Evolutionary conservation across 2,797 vertebrate species (phyloP).

Genomic region (Phataginus tricuspis): DNA sequence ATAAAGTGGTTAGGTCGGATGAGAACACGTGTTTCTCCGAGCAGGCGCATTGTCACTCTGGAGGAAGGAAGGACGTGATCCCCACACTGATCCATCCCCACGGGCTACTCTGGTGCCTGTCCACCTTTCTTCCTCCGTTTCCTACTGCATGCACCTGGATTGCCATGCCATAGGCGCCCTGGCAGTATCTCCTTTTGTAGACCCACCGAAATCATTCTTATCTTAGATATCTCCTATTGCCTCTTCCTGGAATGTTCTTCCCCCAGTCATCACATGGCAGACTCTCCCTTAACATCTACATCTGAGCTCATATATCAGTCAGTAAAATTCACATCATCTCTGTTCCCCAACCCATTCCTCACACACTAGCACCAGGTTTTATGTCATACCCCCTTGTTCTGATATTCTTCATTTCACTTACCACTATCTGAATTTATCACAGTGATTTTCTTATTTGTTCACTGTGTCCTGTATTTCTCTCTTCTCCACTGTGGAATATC

Average conservation of each 20-base stretch:
- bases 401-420: background rate
- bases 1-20: background rate
- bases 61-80: background rate
- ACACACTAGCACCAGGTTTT: background rate
- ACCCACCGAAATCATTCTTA: background rate
- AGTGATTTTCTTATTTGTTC: background rate
- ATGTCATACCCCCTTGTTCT: background rate
- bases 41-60: background rate
- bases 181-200: background rate
- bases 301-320: background rate
- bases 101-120: too few relatives aligned
- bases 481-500: background rate
- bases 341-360: background rate
- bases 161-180: background rate
- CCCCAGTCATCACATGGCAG: background rate
- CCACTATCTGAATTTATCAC: background rate
- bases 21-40: background rate
- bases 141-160: background rate
- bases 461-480: background rate
- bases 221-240: background rate
- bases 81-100: too few relatives aligned
- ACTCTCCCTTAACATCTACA: background rate
- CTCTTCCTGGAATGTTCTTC: background rate
- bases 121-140: background rate
- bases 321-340: background rate